Percentiles rank a stretch among this genome's conserved stretches.
Conservation (phyloP, 2,797 vertebrate genomes). For the Hoplostethus mediterraneus region DNA sequence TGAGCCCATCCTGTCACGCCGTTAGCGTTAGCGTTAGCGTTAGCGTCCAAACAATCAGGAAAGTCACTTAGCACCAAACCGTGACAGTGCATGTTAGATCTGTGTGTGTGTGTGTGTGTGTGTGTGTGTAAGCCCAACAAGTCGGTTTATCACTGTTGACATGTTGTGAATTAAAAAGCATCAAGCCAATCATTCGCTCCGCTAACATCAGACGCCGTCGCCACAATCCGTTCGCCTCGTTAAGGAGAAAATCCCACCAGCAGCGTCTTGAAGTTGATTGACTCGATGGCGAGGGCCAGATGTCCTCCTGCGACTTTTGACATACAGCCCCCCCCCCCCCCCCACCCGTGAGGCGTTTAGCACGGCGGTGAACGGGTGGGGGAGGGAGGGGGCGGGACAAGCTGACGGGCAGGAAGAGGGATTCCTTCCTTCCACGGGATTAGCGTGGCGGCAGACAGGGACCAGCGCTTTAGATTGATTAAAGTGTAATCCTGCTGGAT, state of each 20-base stretch:
- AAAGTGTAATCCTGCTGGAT: conserved; percentile 82
- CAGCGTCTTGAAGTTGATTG: conserved; percentile 50
- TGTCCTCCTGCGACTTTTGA: conserved; percentile 63
- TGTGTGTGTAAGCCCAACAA: not conserved
- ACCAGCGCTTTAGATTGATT: conserved; percentile 81
- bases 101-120: not conserved
- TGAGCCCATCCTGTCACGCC: not conserved
- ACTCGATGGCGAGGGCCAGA: conserved; percentile 27
- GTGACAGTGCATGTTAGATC: conserved; percentile 31
- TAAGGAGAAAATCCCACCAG: conserved; percentile 40
- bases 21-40: too few relatives aligned
- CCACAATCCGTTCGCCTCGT: conserved; percentile 43
- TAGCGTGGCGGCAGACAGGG: conserved; percentile 74
- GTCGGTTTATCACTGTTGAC: not conserved
- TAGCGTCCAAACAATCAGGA: conserved; percentile 33
- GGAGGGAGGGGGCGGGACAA: too few relatives aligned
- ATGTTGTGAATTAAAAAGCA: conserved; percentile 26
- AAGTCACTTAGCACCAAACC: conserved; percentile 37
- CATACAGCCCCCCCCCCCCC: conserved; percentile 44
- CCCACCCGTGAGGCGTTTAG: conserved; percentile 58
- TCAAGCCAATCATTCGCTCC: not conserved
- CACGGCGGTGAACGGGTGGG: conserved; percentile 66
- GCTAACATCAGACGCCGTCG: conserved; percentile 26
- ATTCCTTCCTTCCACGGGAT: conserved; percentile 76
- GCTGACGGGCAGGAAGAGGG: conserved; percentile 77